These are phyloP conservation scores for Orchestes rusci DNA, from an alignment of 2,888 invertebrate species.

Conservation along the genomic window DNA sequence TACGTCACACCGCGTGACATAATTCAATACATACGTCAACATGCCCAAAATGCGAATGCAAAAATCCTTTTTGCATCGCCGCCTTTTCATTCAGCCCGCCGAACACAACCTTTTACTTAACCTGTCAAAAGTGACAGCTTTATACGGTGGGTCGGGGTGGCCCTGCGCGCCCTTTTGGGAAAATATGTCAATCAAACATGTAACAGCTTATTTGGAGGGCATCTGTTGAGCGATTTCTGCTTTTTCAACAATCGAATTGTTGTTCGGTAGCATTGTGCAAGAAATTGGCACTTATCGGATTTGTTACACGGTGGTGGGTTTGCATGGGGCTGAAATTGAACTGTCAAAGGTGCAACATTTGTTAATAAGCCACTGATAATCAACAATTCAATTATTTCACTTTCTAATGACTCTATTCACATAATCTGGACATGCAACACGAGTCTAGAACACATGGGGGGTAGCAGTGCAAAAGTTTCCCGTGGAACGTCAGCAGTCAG, in stretches of 20 bases:
- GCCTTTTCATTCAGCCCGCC: slow-evolving; percentile 16
- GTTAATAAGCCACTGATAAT: no score
- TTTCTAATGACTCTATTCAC: no score
- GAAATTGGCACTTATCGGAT: slow-evolving; percentile 10
- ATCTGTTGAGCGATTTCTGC: slow-evolving; percentile 16
- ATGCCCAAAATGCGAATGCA: slow-evolving; percentile 20
- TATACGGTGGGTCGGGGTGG: slow-evolving; percentile 11
- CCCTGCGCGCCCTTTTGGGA: slow-evolving; percentile 36
- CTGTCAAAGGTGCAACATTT: no score
- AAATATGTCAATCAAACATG: slow-evolving; percentile 41
- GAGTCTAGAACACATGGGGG: no score
- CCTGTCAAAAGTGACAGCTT: slow-evolving; percentile 20
- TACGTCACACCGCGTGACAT: slow-evolving; percentile 20
- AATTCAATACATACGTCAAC: slow-evolving; percentile 22
- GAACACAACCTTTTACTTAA: slow-evolving; percentile 22
- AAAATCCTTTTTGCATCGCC: slow-evolving; percentile 23
- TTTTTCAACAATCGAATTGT: slow-evolving; percentile 9
- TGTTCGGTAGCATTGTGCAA: slow-evolving; percentile 10
- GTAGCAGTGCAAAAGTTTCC: slow-evolving; percentile 12
- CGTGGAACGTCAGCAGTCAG: slow-evolving; percentile 12
- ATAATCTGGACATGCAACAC: no score
- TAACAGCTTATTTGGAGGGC: slow-evolving; percentile 23
- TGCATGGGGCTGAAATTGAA: no score
- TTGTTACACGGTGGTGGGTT: no score
- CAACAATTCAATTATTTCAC: no score